These are phyloP conservation scores for Sussaba pulchella DNA, from an alignment of 2,888 invertebrate species.

Conservation along the genomic window DNA sequence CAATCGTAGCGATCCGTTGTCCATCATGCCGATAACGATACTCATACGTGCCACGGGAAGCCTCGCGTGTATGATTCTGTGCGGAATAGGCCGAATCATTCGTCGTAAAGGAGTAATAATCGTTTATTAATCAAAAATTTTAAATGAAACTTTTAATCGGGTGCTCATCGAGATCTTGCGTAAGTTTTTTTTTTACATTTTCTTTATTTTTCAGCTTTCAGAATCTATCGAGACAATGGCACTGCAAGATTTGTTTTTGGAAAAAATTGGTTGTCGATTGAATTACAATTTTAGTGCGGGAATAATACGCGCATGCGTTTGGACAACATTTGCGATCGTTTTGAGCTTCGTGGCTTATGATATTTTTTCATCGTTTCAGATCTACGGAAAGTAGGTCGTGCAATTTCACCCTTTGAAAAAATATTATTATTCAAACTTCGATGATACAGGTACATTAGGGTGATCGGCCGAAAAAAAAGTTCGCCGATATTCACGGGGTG, in stretches of 20 bases:
- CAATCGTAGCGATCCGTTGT: not conserved
- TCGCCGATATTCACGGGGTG: too few species aligned
- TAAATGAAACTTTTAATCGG: not conserved
- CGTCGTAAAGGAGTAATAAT: constrained; percentile 49
- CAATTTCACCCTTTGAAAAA: too few species aligned
- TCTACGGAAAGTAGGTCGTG: not conserved
- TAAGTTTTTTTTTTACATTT: not conserved
- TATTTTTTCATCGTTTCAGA: not conserved
- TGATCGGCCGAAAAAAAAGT: too few species aligned
- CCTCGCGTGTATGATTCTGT: constrained; percentile 40
- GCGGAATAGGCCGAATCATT: constrained; percentile 45
- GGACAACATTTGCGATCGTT: constrained; percentile 20
- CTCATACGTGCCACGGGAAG: constrained; percentile 40
- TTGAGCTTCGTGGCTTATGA: constrained; percentile 31
- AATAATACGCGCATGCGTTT: constrained; percentile 54
- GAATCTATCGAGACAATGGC: constrained; percentile 53
- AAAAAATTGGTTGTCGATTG: constrained; percentile 56
- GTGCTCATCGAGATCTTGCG: too few species aligned
- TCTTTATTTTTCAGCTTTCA: constrained; percentile 34
- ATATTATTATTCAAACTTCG: not conserved
- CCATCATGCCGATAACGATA: constrained; percentile 9
- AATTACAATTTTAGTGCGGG: constrained; percentile 40
- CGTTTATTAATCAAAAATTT: not conserved
- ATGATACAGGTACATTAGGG: not conserved
- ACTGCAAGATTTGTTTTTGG: constrained; percentile 46